These are phyloP conservation scores for Tangara arthus DNA, from an alignment of 2,797 vertebrate genomes.

Conservation along the genomic window DNA sequence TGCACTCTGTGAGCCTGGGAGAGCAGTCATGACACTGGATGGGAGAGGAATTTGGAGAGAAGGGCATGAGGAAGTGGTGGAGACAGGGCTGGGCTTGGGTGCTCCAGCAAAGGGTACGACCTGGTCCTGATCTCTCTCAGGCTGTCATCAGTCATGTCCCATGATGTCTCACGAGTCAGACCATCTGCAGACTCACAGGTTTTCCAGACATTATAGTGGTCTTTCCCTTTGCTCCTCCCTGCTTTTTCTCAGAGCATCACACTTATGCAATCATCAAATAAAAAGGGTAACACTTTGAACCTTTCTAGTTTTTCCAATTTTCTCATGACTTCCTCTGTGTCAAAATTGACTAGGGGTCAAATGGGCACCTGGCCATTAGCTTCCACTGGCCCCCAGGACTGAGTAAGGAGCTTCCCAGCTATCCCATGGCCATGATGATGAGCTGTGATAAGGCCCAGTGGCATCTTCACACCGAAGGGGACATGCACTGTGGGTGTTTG, in stretches of 20 bases:
- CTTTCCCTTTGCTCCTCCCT: not conserved
- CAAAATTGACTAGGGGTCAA: not conserved
- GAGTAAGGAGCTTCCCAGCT: not conserved
- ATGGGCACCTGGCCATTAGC: not conserved
- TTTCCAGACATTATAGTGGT: not conserved
- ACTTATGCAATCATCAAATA: not conserved
- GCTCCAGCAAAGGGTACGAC: not conserved
- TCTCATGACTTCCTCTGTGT: not conserved
- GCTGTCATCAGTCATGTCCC: not conserved
- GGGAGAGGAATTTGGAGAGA: not conserved
- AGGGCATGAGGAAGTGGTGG: conserved; percentile 8
- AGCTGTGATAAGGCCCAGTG: not conserved
- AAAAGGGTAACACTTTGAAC: not conserved
- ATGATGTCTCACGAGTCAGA: conserved; percentile 46
- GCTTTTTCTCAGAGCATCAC: not conserved
- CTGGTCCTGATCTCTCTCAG: not conserved
- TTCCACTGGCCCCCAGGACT: not conserved
- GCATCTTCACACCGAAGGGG: not conserved
- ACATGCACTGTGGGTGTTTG: not conserved
- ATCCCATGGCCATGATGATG: not conserved
- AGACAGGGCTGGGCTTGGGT: not conserved
- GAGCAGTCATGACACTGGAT: rapidly evolving
- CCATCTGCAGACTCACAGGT: conserved; percentile 11
- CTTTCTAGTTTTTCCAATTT: not conserved
- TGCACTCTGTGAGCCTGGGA: rapidly evolving